Percentiles rank a stretch among this genome's conserved stretches.
These are phyloP conservation scores for Pteruthius melanotis DNA, from an alignment of 2,113 vertebrate genomes.

Conservation along the genomic window DNA sequence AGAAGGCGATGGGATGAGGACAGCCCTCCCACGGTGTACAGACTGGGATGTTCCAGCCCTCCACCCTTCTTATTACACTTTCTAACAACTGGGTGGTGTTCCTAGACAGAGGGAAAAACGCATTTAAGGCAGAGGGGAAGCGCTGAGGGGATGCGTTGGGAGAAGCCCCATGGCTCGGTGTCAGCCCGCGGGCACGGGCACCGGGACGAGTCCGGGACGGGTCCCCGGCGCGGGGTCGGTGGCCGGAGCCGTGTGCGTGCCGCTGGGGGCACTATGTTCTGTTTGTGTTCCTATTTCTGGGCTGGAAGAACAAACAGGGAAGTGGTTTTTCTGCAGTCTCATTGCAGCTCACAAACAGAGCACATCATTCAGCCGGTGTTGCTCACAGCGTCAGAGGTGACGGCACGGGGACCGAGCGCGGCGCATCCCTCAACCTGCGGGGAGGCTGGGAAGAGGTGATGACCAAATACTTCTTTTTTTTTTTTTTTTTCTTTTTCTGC, in stretches of 20 bases:
- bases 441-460: background rate
- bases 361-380: slow-evolving; percentile 27
- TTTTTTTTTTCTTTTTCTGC: background rate
- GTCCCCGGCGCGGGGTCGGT: background rate
- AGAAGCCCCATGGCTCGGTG: background rate
- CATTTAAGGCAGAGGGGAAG: background rate
- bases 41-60: background rate
- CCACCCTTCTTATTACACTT: background rate
- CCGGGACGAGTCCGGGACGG: background rate
- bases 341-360: slow-evolving; percentile 57
- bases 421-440: background rate
- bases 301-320: slow-evolving; percentile 64
- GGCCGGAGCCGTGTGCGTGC: slow-evolving; percentile 16
- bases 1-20: background rate
- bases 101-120: background rate
- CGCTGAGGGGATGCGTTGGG: background rate
- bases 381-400: slow-evolving; percentile 26
- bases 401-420: background rate
- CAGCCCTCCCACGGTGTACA: background rate
- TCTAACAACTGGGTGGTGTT: background rate
- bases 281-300: slow-evolving; percentile 44
- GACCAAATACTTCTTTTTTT: background rate
- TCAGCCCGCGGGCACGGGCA: background rate
- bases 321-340: slow-evolving; percentile 68
- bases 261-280: slow-evolving; percentile 54